Base-by-base conservation (phyloP, 1,140 invertebrate species). In the Fragariocoptes setiger region DNA sequence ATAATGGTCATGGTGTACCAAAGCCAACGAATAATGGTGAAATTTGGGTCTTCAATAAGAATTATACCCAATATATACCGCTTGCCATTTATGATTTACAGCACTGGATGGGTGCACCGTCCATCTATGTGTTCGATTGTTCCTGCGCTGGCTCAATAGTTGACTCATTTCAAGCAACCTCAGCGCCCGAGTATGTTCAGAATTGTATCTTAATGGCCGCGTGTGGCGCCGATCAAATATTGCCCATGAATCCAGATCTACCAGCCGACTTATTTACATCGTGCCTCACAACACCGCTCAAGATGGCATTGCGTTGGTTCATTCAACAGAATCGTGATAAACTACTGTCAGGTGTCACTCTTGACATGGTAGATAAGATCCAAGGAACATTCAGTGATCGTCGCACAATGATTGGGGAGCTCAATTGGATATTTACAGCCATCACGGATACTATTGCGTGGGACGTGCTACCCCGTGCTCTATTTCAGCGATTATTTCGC, bases 381-480 rank as follows among this genome's bases (percentile, higher is more conserved):
- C 90, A 88, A 22, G 90, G 90, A 4, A 72, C 77, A 54, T 65
- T 92, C 41, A 83, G 74, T 49, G 90, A 97, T 62, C 65, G 90
- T 22, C 67, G 83, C 50, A 94, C 90, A 19, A 86, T 95, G 76
- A 66, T 95, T 43, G 90, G 90, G 41, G 88, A 97, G 63, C 62
- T 99, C 35, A 97, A 97, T 63, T 99, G 90, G 90, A 92, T 99
- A 54, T 97, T 97, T 61, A 97, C 90, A 22, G 90, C 90, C 4
- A 94, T 99, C 41, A 97, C 90, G 2, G 90, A 97, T 57, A 97
- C 90, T n/a, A 95, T 99, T 54, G 90, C 90, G 0, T 99, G 88
- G 88, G 92, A 92, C 54, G 78, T 74, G 35, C 62, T 99, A 44
- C 78, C 83, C 14, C 65, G 69, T 62, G 83, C 90, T 52, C 62